Conservation (phyloP, 2,113 vertebrate genomes). For the Capreolus pygargus region DNA sequence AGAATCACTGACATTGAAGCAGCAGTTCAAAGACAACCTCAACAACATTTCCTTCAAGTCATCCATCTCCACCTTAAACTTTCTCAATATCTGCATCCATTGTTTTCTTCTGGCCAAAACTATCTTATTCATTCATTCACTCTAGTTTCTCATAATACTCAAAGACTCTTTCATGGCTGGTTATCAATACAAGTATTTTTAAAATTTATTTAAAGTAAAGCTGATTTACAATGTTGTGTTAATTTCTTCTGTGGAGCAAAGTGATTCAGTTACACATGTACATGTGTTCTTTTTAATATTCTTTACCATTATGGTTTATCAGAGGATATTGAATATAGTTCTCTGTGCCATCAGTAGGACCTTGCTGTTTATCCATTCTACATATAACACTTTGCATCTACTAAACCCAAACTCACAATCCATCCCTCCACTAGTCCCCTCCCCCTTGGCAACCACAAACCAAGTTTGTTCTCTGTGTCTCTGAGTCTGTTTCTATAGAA, state of each 20-base stretch:
- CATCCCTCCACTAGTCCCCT: not conserved
- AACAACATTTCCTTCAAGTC: not conserved
- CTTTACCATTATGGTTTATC: not conserved
- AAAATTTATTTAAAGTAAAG: not conserved
- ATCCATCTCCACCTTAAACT: not conserved
- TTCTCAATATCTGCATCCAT: not conserved
- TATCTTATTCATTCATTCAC: not conserved
- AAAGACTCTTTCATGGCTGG: not conserved
- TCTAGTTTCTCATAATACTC: not conserved
- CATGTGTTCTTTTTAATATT: not conserved
- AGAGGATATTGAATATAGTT: not conserved
- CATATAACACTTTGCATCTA: not conserved
- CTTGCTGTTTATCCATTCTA: not conserved
- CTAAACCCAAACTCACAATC: not conserved
- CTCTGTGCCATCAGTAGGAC: not conserved
- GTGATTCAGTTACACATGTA: not conserved
- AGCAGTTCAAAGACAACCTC: not conserved
- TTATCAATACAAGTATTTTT: not conserved
- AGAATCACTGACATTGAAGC: not conserved
- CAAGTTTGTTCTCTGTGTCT: not conserved
- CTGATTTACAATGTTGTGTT: not conserved
- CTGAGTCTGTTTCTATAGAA: not conserved
- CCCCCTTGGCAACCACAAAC: not conserved
- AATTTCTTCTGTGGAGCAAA: not conserved
- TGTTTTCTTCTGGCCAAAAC: not conserved